Base-by-base conservation (phyloP, 2,797 vertebrate genomes). In the Coregonus suidteri region DNA sequence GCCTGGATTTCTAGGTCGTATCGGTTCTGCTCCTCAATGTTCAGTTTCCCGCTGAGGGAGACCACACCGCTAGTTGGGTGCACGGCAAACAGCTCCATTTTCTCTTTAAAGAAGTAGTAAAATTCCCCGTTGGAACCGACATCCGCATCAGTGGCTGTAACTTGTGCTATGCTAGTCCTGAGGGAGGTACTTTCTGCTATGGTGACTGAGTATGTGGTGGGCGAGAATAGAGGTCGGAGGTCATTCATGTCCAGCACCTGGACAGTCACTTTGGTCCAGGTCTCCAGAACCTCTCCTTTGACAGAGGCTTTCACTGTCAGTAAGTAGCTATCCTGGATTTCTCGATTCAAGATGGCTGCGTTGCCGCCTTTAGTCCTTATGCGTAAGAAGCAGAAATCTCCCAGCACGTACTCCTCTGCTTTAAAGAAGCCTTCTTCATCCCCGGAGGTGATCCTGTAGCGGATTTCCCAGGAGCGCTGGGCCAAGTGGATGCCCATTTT, bases 201-300 rank as follows among this genome's bases (percentile, higher is more conserved):
- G 0, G 97, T 99, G 73, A 99, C 97, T 0, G 98, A 99, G 87
- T 99, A 99, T 0, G 98, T 99, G 7, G 98, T 99, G 14, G 98
- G 98, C 7, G 98, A 99, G 90, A 99, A 99, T 80, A 99, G 92
- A 30, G 98, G 98, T 74, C 98, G 94, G 25, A 99, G 92, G 87
- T 99, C 98, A 73, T 99, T 99, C 97, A 98, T 99, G 88, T 99
- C 98, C 88, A 99, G 94, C 81, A 99, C 98, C 83, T 97, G 97
- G 64, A 99, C 91, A 74, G 91, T 97, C 83, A 99, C 97, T 95
- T 97, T 99, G 81, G 98, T 95, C 97, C 97, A 99, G 30, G 97
- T 93, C 90, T 99, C 98, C 75, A 97, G 90, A 18, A 90, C 93
- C 76, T 98, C 97, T 59, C 98, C 98, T 88, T 97, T 95, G 51